Evolutionary conservation across 2,113 vertebrate genomes (phyloP), one percentile per base, ranked within the genome.

Genomic region (Callithrix jacchus): DNA sequence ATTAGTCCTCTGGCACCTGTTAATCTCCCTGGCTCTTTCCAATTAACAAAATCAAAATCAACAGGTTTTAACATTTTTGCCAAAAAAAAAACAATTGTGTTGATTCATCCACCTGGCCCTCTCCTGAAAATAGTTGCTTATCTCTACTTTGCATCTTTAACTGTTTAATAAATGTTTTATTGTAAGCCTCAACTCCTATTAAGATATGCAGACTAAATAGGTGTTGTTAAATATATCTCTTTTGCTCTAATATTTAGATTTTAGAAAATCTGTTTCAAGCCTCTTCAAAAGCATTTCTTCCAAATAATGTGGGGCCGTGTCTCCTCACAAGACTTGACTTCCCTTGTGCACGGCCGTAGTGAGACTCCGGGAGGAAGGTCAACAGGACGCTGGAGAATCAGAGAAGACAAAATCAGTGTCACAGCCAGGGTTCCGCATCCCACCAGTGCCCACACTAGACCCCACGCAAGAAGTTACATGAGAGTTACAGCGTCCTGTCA

Each of bases 1-100:
- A 93, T 94, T 74, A 80, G 64, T 94, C 83, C 83, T 64, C 92
- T 20, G 94, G 87, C 52, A 89, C 80, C 80, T 93, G 92, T 30
- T 95, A 61, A 92, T 89, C 96, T 70, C 79, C 56, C 21, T 47
- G 6, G 23, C 83, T 83, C 73, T 77, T 76, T 83, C 47, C 84
- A 94, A 70, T 86, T 89, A 97, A 58, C 90, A 40, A 93, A 86
- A 92, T n/a, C 61, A 54, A 82, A 56, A 79, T 13, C 83, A 64
- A 83, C 73, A 20, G 58, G 66, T 42, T 96, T 96, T 93, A 25
- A 0, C 40, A 42, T 74, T 85, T 94, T 79, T 83, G 40, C 74
- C 74, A 73, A 95, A 95, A 73, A 95, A 73, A 89, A 68, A 35
- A 35, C 56, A 73, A 68, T 14, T 76, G 42, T 27, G 64, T 45